Evolutionary conservation across 2,888 invertebrate genomes (phyloP), one percentile per base, ranked within the genome.

Genomic region (Anthoptus insignis): DNA sequence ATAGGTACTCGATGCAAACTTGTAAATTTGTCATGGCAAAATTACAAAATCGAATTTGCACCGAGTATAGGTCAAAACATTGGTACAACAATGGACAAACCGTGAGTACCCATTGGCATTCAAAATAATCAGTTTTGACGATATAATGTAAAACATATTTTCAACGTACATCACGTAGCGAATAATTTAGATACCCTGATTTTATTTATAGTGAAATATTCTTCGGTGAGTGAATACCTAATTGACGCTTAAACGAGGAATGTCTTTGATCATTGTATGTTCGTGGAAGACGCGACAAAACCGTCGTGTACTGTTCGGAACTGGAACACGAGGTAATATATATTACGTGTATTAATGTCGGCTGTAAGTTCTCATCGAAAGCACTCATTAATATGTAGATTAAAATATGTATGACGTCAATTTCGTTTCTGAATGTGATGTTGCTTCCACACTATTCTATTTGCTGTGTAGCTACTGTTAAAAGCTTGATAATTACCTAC

Each of bases 211-310:
- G 57, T 29, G 24, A 57, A 64, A 64, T 59, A 59, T 59, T 53
- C 64, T 53, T 58, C 64, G 53, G 58, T 64, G 53, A 64, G 58
- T 64, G 64, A 64, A 64, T 64, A 59, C 53, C 64, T 64, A 64
- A 64, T 58, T 58, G 64, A 53, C 58, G 64, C 73, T 75, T 72
- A 75, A 73, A 75, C 68, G 67, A 69, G 68, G 75, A 70, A 75
- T 69, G 72, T 70, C 76, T 76, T 76, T 76, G 76, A 76, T 76
- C 75, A 75, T 68, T 72, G 70, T 66, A 65, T 71, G 59, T 76
- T 76, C 73, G 65, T 63, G 69, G 76, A 74, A 76, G 58, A 64
- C 47, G 34, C 52, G 57, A 57, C 29, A 64, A 57, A 57, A 64
- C 64, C 56, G 50, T 64, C 57, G 56, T 42, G 57, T 64, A 42